A percentile compares a stretch with the other conserved stretches of the same genome.
These are phyloP conservation scores for Microctenopoma lineatum DNA, from an alignment of 2,797 vertebrate species.

Conservation along the genomic window DNA sequence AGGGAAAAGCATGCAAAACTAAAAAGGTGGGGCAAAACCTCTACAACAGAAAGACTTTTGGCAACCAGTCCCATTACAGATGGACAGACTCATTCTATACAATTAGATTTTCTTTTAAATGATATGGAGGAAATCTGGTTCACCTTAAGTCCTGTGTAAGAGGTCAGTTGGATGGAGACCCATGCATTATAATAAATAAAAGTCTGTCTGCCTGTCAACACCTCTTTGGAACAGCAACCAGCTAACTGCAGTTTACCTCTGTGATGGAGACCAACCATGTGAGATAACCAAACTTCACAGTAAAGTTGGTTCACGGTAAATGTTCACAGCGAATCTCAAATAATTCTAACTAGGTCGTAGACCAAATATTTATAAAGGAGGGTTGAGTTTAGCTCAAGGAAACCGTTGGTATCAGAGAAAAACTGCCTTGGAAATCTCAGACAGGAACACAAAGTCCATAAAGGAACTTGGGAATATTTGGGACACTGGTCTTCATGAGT, in stretches of 20 bases:
- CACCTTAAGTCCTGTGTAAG: constrained; percentile 52
- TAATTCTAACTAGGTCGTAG: constrained; percentile 27
- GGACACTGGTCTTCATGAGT: constrained; percentile 6
- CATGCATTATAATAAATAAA: constrained; percentile 56
- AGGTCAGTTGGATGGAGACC: constrained; percentile 41
- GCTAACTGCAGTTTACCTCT: constrained; percentile 28
- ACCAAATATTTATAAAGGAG: constrained; percentile 36
- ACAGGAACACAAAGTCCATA: background rate
- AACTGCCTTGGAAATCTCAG: background rate
- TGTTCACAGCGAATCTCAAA: constrained; percentile 20
- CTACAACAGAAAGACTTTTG: constrained; percentile 51
- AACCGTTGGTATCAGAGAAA: constrained; percentile 15
- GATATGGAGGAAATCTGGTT: constrained; percentile 47
- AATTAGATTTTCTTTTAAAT: constrained; percentile 9
- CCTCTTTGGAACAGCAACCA: constrained; percentile 50
- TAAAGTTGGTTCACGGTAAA: background rate
- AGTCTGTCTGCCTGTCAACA: constrained; percentile 15
- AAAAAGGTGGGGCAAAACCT: constrained; percentile 35
- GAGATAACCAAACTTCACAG: background rate
- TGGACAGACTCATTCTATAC: constrained; percentile 4
- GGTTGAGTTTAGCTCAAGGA: constrained; percentile 33
- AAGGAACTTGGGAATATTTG: too few species aligned
- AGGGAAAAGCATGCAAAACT: constrained; percentile 52
- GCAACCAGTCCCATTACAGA: constrained; percentile 45
- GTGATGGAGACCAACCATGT: constrained; percentile 3